Conservation (phyloP, 2,888 invertebrate genomes). For the Andrena marginata region DNA sequence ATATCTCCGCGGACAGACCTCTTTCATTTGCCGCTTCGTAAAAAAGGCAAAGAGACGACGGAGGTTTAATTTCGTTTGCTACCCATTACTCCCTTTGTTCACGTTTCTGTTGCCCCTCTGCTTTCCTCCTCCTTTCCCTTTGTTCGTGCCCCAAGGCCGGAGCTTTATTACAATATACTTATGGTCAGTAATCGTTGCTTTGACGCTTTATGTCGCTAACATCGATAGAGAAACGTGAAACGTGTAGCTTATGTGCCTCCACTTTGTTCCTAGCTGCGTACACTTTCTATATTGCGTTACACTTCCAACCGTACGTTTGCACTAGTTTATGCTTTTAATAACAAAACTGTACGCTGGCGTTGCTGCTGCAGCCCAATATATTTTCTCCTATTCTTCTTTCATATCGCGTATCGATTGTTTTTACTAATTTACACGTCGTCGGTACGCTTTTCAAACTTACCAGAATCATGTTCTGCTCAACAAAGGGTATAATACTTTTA, state of each 20-base stretch:
- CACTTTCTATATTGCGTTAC: slow-evolving; percentile 6
- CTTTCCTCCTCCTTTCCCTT: background rate
- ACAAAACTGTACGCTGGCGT: slow-evolving; percentile 12
- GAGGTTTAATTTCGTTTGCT: slow-evolving; percentile 62
- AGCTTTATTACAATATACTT: slow-evolving; percentile 51
- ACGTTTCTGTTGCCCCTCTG: slow-evolving; percentile 7
- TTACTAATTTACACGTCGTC: background rate
- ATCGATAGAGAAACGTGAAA: slow-evolving; percentile 16
- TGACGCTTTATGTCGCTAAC: slow-evolving; percentile 15
- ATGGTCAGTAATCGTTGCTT: slow-evolving; percentile 21
- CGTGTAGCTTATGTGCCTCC: slow-evolving; percentile 6
- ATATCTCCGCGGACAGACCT: slow-evolving; percentile 56
- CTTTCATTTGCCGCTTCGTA: slow-evolving; percentile 37
- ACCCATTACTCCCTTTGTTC: slow-evolving; percentile 41
- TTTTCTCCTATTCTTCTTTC: background rate
- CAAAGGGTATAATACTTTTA: background rate
- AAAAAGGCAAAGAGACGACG: slow-evolving; percentile 41
- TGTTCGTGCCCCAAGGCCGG: background rate
- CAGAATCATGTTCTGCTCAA: background rate
- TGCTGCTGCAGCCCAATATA: background rate
- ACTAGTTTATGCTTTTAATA: slow-evolving; percentile 34
- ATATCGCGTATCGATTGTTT: background rate
- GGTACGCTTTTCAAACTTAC: background rate
- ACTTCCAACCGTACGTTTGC: slow-evolving; percentile 8
- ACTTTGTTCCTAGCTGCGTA: background rate